Evolutionary conservation across 2,888 invertebrate species (phyloP).

Genomic region (Apeira syringaria): DNA sequence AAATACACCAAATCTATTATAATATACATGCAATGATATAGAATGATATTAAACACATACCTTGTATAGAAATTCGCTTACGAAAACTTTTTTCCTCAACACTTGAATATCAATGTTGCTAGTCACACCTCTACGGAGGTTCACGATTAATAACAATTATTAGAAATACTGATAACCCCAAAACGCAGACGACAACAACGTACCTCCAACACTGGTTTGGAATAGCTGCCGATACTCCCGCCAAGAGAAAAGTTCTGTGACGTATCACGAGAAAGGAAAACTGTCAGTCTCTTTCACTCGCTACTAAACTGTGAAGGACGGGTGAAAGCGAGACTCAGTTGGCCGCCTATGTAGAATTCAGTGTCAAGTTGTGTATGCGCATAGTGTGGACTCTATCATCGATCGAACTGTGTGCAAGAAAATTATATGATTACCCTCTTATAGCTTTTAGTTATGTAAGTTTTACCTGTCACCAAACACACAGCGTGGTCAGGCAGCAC

Average conservation of each 20-base stretch:
- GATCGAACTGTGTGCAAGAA: conserved; percentile 33
- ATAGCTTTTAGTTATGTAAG: no score
- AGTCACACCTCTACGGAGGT: conserved; percentile 47
- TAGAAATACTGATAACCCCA: conserved; percentile 50
- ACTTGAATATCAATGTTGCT: conserved; percentile 33
- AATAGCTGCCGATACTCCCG: conserved; percentile 48
- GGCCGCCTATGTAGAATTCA: conserved; percentile 74
- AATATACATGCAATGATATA: no score
- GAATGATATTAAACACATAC: no score
- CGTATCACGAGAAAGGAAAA: conserved; percentile 77
- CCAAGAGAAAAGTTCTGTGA: conserved; percentile 76
- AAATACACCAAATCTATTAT: no score
- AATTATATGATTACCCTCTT: conserved; percentile 31
- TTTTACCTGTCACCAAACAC: no score
- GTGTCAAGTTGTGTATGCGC: conserved; percentile 60
- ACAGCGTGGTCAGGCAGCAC: no score
- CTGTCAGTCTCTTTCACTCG: conserved; percentile 60
- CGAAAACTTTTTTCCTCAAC: conserved; percentile 29
- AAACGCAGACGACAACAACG: conserved; percentile 67
- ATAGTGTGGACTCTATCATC: conserved; percentile 31
- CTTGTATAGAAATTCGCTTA: conserved; percentile 41
- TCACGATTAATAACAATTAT: conserved; percentile 55
- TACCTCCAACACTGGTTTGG: conserved; percentile 71
- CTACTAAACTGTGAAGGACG: conserved; percentile 49
- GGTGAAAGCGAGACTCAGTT: conserved; percentile 64